Evolutionary conservation across 2,888 invertebrate species (phyloP).

Genomic region (Chrysina gloriosa): DNA sequence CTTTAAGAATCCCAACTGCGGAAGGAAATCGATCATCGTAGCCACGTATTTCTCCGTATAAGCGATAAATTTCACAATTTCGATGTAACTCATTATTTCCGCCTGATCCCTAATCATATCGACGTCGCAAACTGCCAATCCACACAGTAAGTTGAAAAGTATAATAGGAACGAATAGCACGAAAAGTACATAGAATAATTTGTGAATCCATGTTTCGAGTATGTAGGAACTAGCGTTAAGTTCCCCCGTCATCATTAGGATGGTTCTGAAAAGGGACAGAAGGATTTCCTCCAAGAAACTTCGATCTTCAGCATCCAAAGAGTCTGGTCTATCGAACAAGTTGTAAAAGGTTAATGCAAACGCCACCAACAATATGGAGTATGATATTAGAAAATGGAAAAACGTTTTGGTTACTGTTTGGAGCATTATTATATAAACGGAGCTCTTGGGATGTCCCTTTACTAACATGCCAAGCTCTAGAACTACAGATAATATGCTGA

Average conservation of each 20-base stretch:
- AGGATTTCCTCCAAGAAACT: conserved; percentile 77
- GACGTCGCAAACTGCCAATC: conserved; percentile 87
- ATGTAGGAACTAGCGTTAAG: conserved; percentile 84
- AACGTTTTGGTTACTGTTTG: conserved; percentile 84
- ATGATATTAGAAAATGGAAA: conserved; percentile 81
- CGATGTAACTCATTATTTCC: conserved; percentile 80
- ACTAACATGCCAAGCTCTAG: conserved; percentile 81
- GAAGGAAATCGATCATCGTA: conserved; percentile 65
- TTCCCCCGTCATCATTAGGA: conserved; percentile 89
- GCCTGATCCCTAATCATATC: conserved; percentile 81
- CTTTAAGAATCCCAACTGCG: too few species aligned
- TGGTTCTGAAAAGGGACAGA: conserved; percentile 81
- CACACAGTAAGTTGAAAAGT: conserved; percentile 84
- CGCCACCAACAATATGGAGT: conserved; percentile 83
- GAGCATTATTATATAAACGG: conserved; percentile 86
- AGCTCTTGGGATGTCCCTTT: conserved; percentile 81
- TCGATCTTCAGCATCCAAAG: conserved; percentile 63
- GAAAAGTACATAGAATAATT: conserved; percentile 81
- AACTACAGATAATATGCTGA: conserved; percentile 79
- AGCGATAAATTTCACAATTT: conserved; percentile 76
- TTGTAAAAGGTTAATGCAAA: conserved; percentile 86
- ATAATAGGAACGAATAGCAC: conserved; percentile 87
- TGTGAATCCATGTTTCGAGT: conserved; percentile 80
- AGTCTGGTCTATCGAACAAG: too few species aligned
- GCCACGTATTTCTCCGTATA: conserved; percentile 80